Base-by-base conservation (phyloP, 2,113 vertebrate genomes). In the Haemorhous mexicanus region DNA sequence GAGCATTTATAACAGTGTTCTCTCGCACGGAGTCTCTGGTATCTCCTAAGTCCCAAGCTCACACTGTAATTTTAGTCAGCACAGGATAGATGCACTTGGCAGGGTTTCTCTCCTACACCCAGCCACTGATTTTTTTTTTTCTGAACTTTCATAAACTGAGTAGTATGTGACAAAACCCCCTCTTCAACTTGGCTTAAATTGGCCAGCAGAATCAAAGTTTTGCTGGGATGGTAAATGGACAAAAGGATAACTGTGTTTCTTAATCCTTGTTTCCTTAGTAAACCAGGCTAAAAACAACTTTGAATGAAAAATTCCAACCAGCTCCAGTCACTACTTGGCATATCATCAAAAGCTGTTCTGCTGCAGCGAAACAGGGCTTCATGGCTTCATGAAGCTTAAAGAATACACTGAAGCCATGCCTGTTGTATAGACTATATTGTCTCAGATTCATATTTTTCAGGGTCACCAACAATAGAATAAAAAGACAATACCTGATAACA, bases 231-330 rank as follows among this genome's bases (percentile, higher is more conserved):
- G 39, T 75, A 78, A 70, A 89, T 28, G 55, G 46, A 78, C 84
- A 67, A 84, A 95, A 89, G 47, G 24, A 78, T 17, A 76, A 64
- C 19, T 72, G 35, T 62, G 21, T 67, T 74, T 91, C 52, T 84
- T 72, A 63, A 61, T 81, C 62, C 41, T 89, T 84, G 30, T 85
- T 94, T 91, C 49, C 58, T 70, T 84, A 85, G 84, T 64, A 91
- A 90, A 76, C 16, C 13, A 78, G 52, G 30, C 81, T 90, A 94
- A 93, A 96, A 90, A 2, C 79, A 94, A 88, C 79, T 92, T 50
- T 62, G 85, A 95, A 94, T 93, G 50, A 92, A 95, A 88, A 95
- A 97, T 95, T 95, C 93, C 91, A 93, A 17, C 50, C 46, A 73
- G 58, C 63, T 85, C 89, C 70, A 94, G 77, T 96, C 89, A 87